Conservation (phyloP, 2,113 vertebrate species). For the Mesocricetus auratus region DNA sequence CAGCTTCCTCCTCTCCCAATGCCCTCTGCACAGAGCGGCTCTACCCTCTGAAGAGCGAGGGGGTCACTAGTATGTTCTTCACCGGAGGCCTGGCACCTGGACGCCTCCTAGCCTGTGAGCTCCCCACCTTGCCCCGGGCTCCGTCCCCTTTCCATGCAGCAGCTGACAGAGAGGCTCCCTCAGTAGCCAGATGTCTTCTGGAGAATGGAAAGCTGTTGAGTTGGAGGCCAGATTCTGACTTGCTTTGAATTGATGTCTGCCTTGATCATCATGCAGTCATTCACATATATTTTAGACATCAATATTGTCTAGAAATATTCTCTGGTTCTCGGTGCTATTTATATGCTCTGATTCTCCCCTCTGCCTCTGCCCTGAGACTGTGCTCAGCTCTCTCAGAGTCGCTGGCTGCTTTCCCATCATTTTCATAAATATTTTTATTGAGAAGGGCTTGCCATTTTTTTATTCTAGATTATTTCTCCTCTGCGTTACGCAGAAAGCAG, state of each 20-base stretch:
- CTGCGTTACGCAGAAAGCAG: not conserved
- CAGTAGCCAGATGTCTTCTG: not conserved
- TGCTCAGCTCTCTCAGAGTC: not conserved
- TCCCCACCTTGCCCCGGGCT: not conserved
- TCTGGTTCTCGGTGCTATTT: constrained; percentile 59
- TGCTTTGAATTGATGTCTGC: constrained; percentile 65
- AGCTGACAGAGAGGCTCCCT: not conserved
- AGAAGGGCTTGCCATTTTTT: constrained; percentile 40
- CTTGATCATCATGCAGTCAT: constrained; percentile 35
- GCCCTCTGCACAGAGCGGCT: rapidly evolving
- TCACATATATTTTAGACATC: constrained; percentile 61
- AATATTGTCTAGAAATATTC: constrained; percentile 42
- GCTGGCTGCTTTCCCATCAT: not conserved
- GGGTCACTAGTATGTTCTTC: not conserved
- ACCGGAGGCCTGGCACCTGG: not conserved
- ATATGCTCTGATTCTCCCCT: not conserved
- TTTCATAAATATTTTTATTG: not conserved
- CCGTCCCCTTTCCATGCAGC: not conserved
- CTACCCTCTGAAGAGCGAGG: not conserved
- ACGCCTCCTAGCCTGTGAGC: not conserved
- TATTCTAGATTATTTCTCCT: constrained; percentile 25
- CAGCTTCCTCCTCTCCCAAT: not conserved
- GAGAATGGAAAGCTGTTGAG: not conserved
- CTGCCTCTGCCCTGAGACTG: constrained; percentile 4
- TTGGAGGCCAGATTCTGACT: constrained; percentile 53